These are phyloP conservation scores for Dolichopus griseipennis DNA, from an alignment of 2,888 invertebrate species.

Conservation along the genomic window DNA sequence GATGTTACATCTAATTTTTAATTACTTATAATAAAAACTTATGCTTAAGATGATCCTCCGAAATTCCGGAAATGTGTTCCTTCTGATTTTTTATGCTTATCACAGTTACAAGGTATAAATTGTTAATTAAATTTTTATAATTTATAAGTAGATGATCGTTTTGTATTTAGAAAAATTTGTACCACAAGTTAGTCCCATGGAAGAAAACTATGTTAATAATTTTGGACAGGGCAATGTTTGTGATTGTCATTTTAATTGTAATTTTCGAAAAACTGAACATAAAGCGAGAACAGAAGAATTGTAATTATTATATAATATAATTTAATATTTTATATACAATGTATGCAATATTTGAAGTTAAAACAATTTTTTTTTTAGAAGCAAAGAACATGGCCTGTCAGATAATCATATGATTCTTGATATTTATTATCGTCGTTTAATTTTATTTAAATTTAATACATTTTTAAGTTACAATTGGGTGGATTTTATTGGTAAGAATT, in stretches of 20 bases:
- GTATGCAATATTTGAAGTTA: neutral
- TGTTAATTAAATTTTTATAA: too few relatives aligned
- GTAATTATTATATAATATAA: neutral
- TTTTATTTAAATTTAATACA: neutral
- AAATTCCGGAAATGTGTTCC: neutral
- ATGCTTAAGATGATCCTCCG: neutral
- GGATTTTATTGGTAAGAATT: neutral
- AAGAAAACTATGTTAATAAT: neutral
- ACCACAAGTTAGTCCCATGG: neutral
- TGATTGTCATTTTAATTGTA: neutral
- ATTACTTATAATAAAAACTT: neutral
- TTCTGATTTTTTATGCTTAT: neutral
- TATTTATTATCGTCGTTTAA: neutral
- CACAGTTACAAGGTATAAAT: neutral
- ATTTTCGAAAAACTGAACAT: neutral
- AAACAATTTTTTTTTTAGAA: neutral
- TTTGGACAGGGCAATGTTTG: neutral
- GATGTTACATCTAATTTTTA: neutral
- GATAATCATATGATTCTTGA: neutral
- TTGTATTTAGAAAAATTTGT: neutral
- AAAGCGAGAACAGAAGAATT: neutral
- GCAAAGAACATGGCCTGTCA: neutral
- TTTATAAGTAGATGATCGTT: neutral
- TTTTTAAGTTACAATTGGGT: neutral
- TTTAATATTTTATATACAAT: neutral